These are phyloP conservation scores for Pristionchus japonicus DNA, from an alignment of 2,888 invertebrate genomes.

Conservation along the genomic window DNA sequence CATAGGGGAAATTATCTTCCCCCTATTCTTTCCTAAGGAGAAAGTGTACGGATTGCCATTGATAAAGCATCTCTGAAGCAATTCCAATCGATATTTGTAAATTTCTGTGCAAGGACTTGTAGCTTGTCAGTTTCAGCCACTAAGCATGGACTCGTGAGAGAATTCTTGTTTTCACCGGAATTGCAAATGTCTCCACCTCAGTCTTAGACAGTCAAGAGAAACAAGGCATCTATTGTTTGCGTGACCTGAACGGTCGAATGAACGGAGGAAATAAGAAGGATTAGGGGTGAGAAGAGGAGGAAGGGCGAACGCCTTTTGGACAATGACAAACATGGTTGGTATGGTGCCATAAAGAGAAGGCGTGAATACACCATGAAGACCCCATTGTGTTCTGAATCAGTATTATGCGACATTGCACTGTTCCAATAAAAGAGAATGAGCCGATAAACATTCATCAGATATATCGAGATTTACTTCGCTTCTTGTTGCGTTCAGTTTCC, in stretches of 20 bases:
- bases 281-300: background rate
- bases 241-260: constrained; percentile 32
- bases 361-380: background rate
- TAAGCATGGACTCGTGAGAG: background rate
- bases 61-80: background rate
- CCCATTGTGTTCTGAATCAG: background rate
- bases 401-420: background rate
- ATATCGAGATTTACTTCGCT: background rate
- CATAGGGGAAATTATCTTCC: background rate
- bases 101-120: background rate
- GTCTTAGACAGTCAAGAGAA: background rate
- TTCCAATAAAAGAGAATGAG: background rate
- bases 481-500: background rate
- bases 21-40: background rate
- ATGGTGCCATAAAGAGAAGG: background rate
- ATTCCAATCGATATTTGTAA: no score
- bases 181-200: background rate
- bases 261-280: background rate
- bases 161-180: background rate
- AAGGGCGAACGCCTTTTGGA: background rate
- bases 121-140: background rate
- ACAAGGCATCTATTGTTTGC: background rate
- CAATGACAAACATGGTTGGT: background rate
- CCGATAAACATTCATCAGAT: background rate
- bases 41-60: background rate